phyloP scores from a whole-genome alignment of 2,113 vertebrate genomes.

The Pavo muticus region DNA sequence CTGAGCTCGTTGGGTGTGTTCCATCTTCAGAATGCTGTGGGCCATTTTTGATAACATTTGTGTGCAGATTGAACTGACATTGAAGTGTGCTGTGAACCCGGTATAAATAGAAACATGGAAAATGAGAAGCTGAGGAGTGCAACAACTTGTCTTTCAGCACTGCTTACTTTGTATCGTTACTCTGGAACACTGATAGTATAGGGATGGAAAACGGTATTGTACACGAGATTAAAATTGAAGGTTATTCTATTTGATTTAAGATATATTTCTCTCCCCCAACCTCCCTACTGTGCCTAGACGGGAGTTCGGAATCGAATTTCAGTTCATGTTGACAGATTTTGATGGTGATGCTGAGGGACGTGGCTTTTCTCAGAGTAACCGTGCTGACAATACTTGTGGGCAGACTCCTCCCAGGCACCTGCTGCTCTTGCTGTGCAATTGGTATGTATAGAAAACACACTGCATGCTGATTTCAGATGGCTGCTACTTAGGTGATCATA shows the following conservation, averaged over 20 bases:
- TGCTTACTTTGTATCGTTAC: background rate
- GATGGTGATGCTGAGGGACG: background rate
- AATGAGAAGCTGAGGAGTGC: background rate
- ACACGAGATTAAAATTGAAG: background rate
- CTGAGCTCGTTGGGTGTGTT: background rate
- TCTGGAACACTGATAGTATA: background rate
- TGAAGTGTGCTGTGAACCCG: background rate
- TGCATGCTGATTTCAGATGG: background rate
- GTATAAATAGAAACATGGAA: background rate
- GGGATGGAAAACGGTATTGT: background rate
- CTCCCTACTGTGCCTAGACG: background rate
- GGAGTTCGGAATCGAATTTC: background rate
- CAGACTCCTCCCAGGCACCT: background rate
- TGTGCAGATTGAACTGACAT: background rate
- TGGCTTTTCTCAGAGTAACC: background rate
- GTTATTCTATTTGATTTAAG: background rate
- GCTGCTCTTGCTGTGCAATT: background rate
- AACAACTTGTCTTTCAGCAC: background rate
- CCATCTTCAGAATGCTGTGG: background rate
- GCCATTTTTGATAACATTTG: background rate
- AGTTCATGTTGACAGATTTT: background rate
- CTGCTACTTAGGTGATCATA: rapidly evolving
- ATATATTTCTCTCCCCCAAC: rapidly evolving
- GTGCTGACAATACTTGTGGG: background rate
- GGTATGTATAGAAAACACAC: background rate